Percentiles rank a stretch among this genome's conserved stretches.
Conservation (phyloP, 2,888 invertebrate species). For the Lithodes maja region DNA sequence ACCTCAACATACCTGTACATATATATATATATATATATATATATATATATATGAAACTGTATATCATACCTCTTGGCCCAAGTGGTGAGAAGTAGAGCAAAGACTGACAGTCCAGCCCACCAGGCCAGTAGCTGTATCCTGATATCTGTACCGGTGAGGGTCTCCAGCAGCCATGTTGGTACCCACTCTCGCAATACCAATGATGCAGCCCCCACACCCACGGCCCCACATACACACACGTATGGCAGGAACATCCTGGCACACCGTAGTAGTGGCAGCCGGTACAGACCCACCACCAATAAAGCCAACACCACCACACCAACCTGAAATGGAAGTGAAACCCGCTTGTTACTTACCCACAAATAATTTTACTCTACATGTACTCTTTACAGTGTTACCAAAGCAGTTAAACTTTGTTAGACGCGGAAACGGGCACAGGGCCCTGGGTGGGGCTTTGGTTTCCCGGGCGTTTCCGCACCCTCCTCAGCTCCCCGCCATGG, state of each 20-base stretch:
- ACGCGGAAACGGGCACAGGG: too few species aligned
- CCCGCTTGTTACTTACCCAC: too few species aligned
- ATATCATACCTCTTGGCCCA: constrained; percentile 49
- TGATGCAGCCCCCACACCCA: constrained; percentile 51
- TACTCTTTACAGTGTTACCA: too few species aligned
- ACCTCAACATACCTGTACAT: too few species aligned
- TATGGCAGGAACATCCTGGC: constrained; percentile 48
- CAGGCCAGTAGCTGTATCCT: constrained; percentile 40
- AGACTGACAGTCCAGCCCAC: constrained; percentile 35
- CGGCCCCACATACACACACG: constrained; percentile 40
- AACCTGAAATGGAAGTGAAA: constrained; percentile 38
- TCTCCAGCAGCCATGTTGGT: constrained; percentile 57
- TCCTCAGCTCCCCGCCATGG: too few species aligned
- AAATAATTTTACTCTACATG: too few species aligned
- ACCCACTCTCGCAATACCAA: constrained; percentile 56
- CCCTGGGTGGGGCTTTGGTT: too few species aligned
- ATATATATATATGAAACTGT: constrained; percentile 1
- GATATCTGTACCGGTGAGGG: constrained; percentile 1
- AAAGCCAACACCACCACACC: constrained; percentile 48
- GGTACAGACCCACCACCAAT: constrained; percentile 29
- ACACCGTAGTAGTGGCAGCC: constrained; percentile 21
- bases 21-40: not conserved
- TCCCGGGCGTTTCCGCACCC: too few species aligned
- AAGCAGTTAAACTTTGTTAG: too few species aligned
- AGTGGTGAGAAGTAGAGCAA: constrained; percentile 33